These are phyloP conservation scores for Bryconaethiops microstoma DNA, from an alignment of 2,797 vertebrate genomes.

Conservation along the genomic window DNA sequence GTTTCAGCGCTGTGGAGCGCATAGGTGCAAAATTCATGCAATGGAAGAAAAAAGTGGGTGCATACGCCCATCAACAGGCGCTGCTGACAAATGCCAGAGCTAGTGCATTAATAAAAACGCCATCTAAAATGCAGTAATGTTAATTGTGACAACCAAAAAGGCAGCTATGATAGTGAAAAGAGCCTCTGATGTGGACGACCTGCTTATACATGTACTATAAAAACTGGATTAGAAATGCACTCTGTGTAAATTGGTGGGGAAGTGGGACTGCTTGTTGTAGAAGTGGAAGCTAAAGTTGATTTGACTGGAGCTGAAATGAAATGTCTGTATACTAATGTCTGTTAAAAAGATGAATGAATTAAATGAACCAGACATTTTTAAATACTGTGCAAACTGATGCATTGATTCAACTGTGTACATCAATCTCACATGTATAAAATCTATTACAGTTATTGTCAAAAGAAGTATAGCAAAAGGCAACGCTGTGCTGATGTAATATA, in stretches of 20 bases:
- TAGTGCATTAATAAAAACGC: slow-evolving; percentile 21
- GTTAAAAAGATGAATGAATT: neutral
- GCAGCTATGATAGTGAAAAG: slow-evolving; percentile 5
- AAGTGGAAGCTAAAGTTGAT: neutral
- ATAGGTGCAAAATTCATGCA: neutral
- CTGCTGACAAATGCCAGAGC: slow-evolving; percentile 43
- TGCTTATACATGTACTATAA: slow-evolving; percentile 24
- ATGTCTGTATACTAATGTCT: neutral
- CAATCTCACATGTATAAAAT: neutral
- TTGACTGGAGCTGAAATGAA: neutral
- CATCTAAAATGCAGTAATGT: slow-evolving; percentile 28
- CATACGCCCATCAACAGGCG: slow-evolving; percentile 6
- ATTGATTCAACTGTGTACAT: neutral
- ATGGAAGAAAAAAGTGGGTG: neutral
- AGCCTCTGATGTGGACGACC: slow-evolving; percentile 19
- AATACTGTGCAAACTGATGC: neutral
- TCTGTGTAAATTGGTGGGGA: neutral
- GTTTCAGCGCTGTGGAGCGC: neutral
- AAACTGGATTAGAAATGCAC: slow-evolving; percentile 1
- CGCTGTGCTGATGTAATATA: neutral
- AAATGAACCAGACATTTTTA: neutral
- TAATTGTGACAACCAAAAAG: slow-evolving; percentile 24
- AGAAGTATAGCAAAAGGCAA: neutral
- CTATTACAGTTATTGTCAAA: neutral
- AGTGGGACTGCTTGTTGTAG: neutral